Conservation (phyloP, 2,888 invertebrate genomes). For the Drosophila recens region DNA sequence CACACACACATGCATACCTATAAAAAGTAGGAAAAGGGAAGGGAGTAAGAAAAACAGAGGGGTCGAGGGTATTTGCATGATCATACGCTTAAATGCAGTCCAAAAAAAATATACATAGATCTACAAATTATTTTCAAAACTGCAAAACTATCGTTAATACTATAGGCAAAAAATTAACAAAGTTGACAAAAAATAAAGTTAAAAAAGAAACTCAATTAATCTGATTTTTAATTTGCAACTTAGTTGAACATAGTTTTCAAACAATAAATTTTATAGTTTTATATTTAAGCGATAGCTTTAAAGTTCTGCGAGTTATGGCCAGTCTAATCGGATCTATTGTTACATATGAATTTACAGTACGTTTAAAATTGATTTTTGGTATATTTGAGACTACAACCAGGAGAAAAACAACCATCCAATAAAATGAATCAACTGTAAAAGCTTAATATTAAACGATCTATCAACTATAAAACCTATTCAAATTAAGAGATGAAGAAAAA, state of each 20-base stretch:
- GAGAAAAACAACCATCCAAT: constrained; percentile 9
- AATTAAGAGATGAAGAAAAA: constrained; percentile 1
- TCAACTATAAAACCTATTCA: neutral
- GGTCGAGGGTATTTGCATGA: neutral
- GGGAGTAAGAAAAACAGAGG: neutral
- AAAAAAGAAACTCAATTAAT: too few relatives aligned
- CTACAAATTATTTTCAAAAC: neutral
- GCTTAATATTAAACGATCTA: neutral
- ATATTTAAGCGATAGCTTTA: neutral
- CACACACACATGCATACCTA: constrained; percentile 6
- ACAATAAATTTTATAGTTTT: too few relatives aligned
- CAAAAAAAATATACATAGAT: neutral
- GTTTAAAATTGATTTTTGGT: constrained; percentile 15
- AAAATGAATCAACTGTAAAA: neutral
- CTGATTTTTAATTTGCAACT: neutral
- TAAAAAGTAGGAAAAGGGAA: neutral
- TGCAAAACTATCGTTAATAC: neutral
- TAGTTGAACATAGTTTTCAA: neutral
- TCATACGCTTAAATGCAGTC: constrained; percentile 37
- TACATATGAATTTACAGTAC: neutral
- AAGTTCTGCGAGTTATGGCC: neutral
- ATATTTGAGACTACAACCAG: constrained; percentile 35
- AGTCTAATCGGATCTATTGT: neutral
- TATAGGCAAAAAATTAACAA: neutral
- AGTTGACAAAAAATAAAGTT: neutral